Evolutionary conservation across 2,888 invertebrate genomes (phyloP), one percentile per base, ranked within the genome.

Genomic region (Julus scandinavius): DNA sequence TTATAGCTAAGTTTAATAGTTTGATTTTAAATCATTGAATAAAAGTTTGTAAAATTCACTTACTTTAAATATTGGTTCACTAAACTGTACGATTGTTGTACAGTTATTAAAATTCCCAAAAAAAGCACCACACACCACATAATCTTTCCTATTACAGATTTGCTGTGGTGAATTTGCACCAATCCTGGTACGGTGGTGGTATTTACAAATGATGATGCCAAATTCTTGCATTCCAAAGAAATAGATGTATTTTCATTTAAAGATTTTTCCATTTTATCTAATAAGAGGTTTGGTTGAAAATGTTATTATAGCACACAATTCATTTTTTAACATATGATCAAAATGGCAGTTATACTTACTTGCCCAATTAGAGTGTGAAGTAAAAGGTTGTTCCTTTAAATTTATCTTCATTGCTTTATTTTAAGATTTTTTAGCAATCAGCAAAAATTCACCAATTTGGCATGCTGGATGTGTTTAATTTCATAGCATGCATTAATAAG

Each of bases 161-260:
- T 41, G 49, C n/a, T 45, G 13, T 41, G 3, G 15, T 9, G 41
- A 45, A 85, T 20, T 85, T 85, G 85, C n/a, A 49, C 20, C 41
- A 85, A 41, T 41, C 85, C 85, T 49, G 85, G 85, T 0, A 85
- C 41, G 40, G 85, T 85, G 49, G 85, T 85, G 41, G 85, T 85
- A 0, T 49, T 9, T 17, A 41, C 41, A 85, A 85, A 85, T 41
- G 85, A 45, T 11, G n/a, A 85, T 20, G 17, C 85, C 20, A 49
- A n/a, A 41, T 85, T 49, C 15, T 85, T 85, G 85, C 85, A 85
- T 85, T 85, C 49, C n/a, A 41, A 15, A 3, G 7, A 40, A 49
- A 85, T 9, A 41, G 85, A 41, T 20, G 9, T n/a, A 7, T 80
- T 38, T 20, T 80, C 80, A 29, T 13, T 80, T 20, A 13, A 38